A percentile compares a stretch with the other conserved stretches of the same genome.
These are phyloP conservation scores for Phataginus tetradactyla DNA, from an alignment of 2,797 vertebrate genomes.

Conservation along the genomic window DNA sequence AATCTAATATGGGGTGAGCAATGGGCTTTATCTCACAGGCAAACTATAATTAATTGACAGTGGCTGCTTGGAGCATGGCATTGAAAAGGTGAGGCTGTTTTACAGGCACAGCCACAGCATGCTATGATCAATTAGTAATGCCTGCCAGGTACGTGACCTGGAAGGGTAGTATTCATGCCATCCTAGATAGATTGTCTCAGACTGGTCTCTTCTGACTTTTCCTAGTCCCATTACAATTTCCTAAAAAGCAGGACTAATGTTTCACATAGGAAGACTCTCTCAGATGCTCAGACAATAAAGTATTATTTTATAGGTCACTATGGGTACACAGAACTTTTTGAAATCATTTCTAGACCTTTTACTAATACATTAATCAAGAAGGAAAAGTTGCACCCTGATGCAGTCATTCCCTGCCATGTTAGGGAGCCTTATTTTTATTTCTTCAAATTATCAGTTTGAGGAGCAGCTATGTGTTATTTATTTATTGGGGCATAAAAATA, in stretches of 20 bases:
- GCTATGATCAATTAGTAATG: neutral
- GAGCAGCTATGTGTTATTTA: neutral
- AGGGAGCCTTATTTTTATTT: neutral
- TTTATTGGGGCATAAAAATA: slow-evolving; percentile 3
- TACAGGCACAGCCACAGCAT: neutral
- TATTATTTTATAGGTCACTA: neutral
- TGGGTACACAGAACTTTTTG: neutral
- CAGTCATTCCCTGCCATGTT: neutral
- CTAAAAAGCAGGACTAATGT: slow-evolving; percentile 7
- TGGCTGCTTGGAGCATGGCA: neutral
- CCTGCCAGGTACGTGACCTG: neutral
- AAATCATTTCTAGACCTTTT: slow-evolving; percentile 24
- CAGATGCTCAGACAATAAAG: slow-evolving; percentile 9
- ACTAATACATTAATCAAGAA: slow-evolving; percentile 36
- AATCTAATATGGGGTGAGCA: neutral
- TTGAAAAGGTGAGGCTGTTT: neutral
- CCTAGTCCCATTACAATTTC: neutral
- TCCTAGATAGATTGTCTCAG: neutral
- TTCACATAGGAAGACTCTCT: neutral
- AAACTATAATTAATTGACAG: neutral
- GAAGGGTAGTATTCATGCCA: neutral
- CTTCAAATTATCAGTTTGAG: slow-evolving; percentile 42
- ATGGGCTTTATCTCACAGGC: neutral
- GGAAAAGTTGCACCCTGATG: neutral
- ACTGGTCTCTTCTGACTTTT: neutral